A percentile compares a stretch with the other conserved stretches of the same genome.
phyloP scores from a whole-genome alignment of 2,888 invertebrate genomes.

The Xanthia icteritia region DNA sequence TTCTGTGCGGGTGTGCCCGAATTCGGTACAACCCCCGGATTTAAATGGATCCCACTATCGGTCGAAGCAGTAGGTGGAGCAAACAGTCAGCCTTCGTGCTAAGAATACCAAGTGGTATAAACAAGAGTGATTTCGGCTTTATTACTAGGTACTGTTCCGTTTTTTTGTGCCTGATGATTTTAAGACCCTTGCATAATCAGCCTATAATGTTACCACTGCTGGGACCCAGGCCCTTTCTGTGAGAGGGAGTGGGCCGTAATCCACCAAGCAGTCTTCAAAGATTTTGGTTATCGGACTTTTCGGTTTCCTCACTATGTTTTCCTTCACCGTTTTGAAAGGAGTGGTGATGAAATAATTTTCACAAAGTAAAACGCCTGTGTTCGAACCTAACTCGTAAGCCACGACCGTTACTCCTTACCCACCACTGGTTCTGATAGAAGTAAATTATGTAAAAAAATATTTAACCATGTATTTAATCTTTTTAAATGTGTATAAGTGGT shows the following conservation, averaged over 20 bases:
- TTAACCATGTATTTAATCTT: not conserved
- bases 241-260: no score
- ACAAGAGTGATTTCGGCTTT: slow-evolving; percentile 42
- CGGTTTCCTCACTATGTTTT: no score
- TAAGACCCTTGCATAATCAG: not conserved
- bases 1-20: not conserved
- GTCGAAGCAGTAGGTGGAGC: slow-evolving; percentile 6
- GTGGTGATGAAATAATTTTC: no score
- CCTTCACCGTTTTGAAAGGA: no score
- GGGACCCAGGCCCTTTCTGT: no score
- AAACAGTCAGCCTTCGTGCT: slow-evolving; percentile 45
- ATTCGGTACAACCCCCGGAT: slow-evolving; percentile 25
- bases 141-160: slow-evolving; percentile 9
- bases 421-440: not conserved
- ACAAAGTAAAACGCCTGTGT: no score
- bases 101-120: slow-evolving; percentile 53
- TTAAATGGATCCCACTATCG: slow-evolving; percentile 42
- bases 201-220: no score
- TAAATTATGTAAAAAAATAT: not conserved
- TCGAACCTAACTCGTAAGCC: no score
- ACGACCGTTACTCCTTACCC: no score
- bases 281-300: no score
- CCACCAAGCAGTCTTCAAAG: no score
- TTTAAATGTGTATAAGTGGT: no score
- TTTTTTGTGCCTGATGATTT: not conserved